Base-by-base conservation (phyloP, 2,797 vertebrate species). In the Hypotaenidia okinawae region DNA sequence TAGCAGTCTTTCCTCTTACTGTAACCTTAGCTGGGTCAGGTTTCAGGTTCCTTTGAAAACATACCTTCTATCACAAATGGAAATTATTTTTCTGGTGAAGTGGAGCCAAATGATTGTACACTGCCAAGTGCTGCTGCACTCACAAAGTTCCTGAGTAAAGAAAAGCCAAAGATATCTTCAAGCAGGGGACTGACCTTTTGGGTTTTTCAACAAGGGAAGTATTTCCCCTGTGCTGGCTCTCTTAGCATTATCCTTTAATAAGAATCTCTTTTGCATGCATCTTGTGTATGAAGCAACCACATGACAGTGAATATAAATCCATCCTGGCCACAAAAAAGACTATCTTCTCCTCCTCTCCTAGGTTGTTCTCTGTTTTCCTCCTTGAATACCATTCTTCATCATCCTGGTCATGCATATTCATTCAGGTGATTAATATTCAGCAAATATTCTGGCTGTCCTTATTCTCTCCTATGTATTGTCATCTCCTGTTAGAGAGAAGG, bases 11-110 rank as follows among this genome's bases (percentile, higher is more conserved):
- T 87, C 35, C 49, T 87, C 90, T 73, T 82, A 37, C 63, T 87
- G 91, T 84, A 84, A 95, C 68, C 51, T 84, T 63, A 84, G 79
- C 84, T 81, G 76, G 70, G 69, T 92, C 55, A 52, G 62, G 67
- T 68, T 93, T 90, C 94, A 76, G 39, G 37, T 66, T 92, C 62
- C 75, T 81, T 78, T 89, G 89, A 87, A 94, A 94, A 94, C 49
- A 75, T 74, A 41, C 51, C 88, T 94, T 92, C 54, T 64, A 21
- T 68, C 68, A 58, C 72, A 81, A 93, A 87, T 89, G 64, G 90
- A 77, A 87, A 68, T 95, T 49, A 78, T 74, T 92, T 83, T 90
- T 87, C 58, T 80, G 64, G 37, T 62, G 84, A 89, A 75, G 69
- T 66, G 23, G n/a, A 89, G 80, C 58, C 91, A 84, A 81, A 69